Evolutionary conservation across 1,140 invertebrate species (phyloP), one percentile per base, ranked within the genome.

Genomic region (Drosophila ercepeae): DNA sequence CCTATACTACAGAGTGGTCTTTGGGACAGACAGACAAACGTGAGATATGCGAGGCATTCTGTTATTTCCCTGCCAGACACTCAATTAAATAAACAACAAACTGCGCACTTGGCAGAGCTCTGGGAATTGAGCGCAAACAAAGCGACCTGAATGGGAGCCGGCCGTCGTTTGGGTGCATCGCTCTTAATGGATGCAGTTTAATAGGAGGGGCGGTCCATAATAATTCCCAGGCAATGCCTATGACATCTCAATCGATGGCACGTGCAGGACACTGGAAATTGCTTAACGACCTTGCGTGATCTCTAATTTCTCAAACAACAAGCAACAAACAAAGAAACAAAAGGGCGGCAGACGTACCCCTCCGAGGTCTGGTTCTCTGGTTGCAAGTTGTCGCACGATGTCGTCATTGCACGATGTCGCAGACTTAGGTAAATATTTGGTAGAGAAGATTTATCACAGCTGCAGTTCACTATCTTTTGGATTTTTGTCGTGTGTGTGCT

Each of bases 81-180:
- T 67, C 65, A 58, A 72, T 52, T 71, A 71, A 71, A 79, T 74
- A n/a, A n/a, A n/a, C 45, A 70, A 79, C 73, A 79, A 78, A 88
- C 73, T 90, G 88, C 88, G 88, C 88, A 90, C 54, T 90, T 90
- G 88, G 88, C 88, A 88, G 54, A 45, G 41, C 63, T 9, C 23
- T 67, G 44, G 39, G 34, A 81, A 81, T 69, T 77, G 81, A 84
- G 81, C 71, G 60, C 36, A 48, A 53, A 53, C 1, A 34, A 14
- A 14, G 39, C 50, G 49, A 46, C 51, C 19, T 52, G 16, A 68
- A 58, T 44, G 44, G 45, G 51, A 52, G 19, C 45, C 50, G 44
- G 9, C 21, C n/a, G 55, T 36, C n/a, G 55, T 36, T 19, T 4
- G 19, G 8, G 23, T 55, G 36, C 41, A 65, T 25, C 14, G 36